Evolutionary conservation across 2,797 vertebrate genomes (phyloP).

Genomic region (Alosa sapidissima): DNA sequence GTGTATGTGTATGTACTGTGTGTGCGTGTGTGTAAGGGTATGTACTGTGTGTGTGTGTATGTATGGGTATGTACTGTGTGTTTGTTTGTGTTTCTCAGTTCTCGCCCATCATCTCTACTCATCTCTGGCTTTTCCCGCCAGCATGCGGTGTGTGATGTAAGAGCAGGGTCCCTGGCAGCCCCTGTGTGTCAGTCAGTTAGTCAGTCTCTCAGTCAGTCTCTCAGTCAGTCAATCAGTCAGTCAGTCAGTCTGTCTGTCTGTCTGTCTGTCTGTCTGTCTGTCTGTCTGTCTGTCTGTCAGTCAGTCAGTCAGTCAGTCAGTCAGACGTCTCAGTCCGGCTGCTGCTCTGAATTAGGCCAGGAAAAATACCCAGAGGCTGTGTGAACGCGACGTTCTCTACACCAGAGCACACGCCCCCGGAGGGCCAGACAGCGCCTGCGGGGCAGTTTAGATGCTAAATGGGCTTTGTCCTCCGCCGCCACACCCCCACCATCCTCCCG

Average conservation of each 20-base stretch:
- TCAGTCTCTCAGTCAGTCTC: not conserved
- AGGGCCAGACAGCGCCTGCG: not conserved
- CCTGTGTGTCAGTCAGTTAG: conserved; percentile 33
- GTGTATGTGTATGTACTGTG: conserved; percentile 25
- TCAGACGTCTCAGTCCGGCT: not conserved
- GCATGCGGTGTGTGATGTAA: conserved; percentile 47
- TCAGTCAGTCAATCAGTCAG: not conserved
- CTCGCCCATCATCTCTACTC: conserved; percentile 41
- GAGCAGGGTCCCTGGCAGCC: conserved; percentile 42
- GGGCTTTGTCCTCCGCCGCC: not conserved
- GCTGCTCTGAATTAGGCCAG: conserved; percentile 40
- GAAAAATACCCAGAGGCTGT: not conserved
- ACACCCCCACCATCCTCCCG: not conserved
- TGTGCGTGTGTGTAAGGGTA: conserved; percentile 14
- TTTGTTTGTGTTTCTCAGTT: conserved; percentile 33
- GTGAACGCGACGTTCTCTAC: not conserved
- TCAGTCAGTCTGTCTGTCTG: too few relatives aligned
- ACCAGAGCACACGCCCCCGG: not conserved
- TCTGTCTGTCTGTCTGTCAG: conserved; percentile 24
- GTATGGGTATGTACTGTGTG: conserved; percentile 34
- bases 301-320: not conserved
- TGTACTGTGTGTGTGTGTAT: conserved; percentile 19
- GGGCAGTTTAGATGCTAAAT: conserved; percentile 23
- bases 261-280: not conserved
- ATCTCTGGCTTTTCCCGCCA: conserved; percentile 42